Evolutionary conservation across 2,113 vertebrate genomes (phyloP).

Genomic region (Anas platyrhynchos): DNA sequence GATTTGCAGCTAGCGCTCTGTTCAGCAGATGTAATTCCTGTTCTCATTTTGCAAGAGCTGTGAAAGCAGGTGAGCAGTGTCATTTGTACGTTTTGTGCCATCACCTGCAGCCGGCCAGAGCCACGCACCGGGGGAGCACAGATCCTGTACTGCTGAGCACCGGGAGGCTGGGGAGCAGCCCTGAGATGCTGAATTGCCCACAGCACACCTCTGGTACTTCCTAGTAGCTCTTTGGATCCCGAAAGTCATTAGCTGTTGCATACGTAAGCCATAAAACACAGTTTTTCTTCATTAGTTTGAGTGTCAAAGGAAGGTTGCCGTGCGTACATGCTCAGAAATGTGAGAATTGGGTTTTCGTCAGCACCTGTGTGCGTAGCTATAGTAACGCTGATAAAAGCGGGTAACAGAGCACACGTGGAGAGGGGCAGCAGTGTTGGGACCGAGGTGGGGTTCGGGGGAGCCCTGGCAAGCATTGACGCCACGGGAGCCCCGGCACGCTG

Average conservation of each 20-base stretch:
- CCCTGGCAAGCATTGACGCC: not conserved
- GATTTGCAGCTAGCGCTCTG: not conserved
- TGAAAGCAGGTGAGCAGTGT: not conserved
- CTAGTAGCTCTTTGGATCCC: not conserved
- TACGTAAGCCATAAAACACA: not conserved
- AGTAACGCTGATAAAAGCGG: not conserved
- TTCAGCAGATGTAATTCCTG: fast-evolving
- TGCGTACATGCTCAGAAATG: not conserved
- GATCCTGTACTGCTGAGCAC: fast-evolving
- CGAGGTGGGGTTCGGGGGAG: not conserved
- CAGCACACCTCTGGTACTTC: not conserved
- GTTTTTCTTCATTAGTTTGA: not conserved
- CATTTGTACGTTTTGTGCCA: not conserved
- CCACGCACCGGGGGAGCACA: not conserved
- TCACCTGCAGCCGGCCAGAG: not conserved
- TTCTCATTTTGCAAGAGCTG: not conserved
- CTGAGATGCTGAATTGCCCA: not conserved
- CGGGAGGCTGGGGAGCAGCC: not conserved
- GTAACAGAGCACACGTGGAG: not conserved
- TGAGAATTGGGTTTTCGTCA: not conserved
- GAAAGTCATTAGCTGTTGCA: not conserved
- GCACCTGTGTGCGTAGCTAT: not conserved
- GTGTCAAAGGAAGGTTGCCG: fast-evolving
- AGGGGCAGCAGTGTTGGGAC: not conserved
- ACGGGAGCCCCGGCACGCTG: no score